Evolutionary conservation across 2,797 vertebrate species (phyloP), one percentile per base, ranked within the genome.

Genomic region (Alcedo atthis): DNA sequence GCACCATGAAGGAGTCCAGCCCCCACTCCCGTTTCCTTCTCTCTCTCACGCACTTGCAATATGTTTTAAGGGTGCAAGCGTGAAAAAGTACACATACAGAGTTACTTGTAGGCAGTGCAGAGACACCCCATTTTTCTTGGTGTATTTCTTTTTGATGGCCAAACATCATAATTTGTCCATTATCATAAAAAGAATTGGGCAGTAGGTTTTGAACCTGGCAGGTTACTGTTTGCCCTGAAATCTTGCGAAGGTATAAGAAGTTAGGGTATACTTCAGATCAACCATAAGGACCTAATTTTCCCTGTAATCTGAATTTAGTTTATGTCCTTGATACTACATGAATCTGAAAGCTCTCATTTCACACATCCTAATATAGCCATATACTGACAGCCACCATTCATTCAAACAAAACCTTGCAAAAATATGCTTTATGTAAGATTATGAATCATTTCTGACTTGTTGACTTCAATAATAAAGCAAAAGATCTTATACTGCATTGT

Each of bases 31-130:
- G 13, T 80, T 89, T 75, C 64, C 54, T 93, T 32, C 46, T 87
- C 40, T 89, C 75, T 26, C 40, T 93, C 58, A 46, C 19, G 9
- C 8, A 3, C 17, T 79, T 85, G 67, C 89, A 89, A 80, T 87
- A 83, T 85, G 86, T 78, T 90, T 51, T 77, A 89, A 77, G 51
- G 46, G 35, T 91, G 69, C 62, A 75, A 78, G 76, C 79, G 85
- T 71, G 86, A 90, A 90, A 77, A 95, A 64, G 59, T 53, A 57
- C 26, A 40, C 73, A 58, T 69, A 43, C 5, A 2, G 62, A 92
- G 45, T 74, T 90, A 46, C 62, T 92, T 3, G 7, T 90, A 94
- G 76, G 87, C 81, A 71, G 67, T 62, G 59, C 46, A 32, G 69
- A 80, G 35, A 80, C 18, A 66, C 51, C 64, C 19, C 28, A 17